A percentile compares a stretch with the other conserved stretches of the same genome.
phyloP scores from a whole-genome alignment of 2,888 invertebrate species.

The Rhagonycha lutea region DNA sequence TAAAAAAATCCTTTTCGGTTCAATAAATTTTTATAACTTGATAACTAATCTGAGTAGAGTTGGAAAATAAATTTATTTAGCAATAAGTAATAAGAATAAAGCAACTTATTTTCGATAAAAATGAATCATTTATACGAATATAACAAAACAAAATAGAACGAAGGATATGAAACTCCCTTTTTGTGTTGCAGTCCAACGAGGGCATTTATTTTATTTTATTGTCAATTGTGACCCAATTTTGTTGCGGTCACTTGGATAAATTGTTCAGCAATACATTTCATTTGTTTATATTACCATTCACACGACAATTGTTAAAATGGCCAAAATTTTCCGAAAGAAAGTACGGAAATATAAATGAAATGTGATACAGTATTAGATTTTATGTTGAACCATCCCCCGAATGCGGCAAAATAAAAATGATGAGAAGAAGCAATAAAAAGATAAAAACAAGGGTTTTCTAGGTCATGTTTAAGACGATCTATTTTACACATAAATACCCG shows the following conservation, averaged over 20 bases:
- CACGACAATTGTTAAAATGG: conserved; percentile 1
- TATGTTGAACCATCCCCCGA: conserved; percentile 8
- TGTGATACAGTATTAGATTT: conserved; percentile 6
- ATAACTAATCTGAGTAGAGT: background rate
- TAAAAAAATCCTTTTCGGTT: background rate
- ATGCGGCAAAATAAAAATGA: conserved; percentile 13
- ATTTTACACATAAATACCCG: conserved; percentile 16
- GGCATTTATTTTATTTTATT: conserved; percentile 30
- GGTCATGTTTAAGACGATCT: conserved; percentile 12
- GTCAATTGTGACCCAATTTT: conserved; percentile 29
- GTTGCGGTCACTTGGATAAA: conserved; percentile 22
- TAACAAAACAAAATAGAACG: conserved; percentile 27
- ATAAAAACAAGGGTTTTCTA: conserved; percentile 15
- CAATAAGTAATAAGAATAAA: conserved; percentile 26
- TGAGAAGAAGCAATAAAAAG: conserved; percentile 10
- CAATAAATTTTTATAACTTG: background rate
- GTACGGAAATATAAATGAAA: background rate
- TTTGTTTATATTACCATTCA: conserved; percentile 14
- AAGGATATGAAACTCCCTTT: conserved; percentile 28
- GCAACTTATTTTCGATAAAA: conserved; percentile 20
- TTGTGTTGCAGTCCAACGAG: conserved; percentile 24
- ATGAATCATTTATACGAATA: conserved; percentile 26
- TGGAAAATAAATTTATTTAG: conserved; percentile 23
- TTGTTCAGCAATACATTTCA: conserved; percentile 16
- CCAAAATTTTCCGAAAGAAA: conserved; percentile 1